These are phyloP conservation scores for Drosophila suboccidentalis DNA, from an alignment of 2,888 invertebrate genomes.

Conservation along the genomic window DNA sequence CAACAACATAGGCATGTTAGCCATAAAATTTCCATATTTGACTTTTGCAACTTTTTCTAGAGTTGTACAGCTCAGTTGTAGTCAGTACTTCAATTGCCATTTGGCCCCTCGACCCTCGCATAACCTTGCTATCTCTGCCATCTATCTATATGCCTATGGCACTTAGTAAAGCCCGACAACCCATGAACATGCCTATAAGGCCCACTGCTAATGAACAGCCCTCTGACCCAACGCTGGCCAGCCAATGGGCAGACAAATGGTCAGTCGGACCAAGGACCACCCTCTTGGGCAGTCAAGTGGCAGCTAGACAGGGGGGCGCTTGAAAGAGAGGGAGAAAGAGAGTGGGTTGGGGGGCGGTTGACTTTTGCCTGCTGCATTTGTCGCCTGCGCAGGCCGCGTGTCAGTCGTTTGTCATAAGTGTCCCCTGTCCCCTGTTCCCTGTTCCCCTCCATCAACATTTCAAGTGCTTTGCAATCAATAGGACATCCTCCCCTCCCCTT, in stretches of 20 bases:
- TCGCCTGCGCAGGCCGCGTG: conserved; percentile 78
- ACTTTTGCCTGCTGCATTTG: conserved; percentile 68
- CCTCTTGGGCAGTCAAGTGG: conserved; percentile 48
- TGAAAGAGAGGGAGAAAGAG: background rate
- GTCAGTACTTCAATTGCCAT: conserved; percentile 10
- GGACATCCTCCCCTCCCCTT: background rate
- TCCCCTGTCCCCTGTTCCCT: background rate
- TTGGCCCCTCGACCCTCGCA: conserved; percentile 1
- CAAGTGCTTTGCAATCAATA: conserved; percentile 67
- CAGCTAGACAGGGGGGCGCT: conserved; percentile 14
- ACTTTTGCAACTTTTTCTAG: background rate
- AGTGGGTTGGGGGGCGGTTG: conserved; percentile 16
- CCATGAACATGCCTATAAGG: conserved; percentile 48
- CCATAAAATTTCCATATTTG: conserved; percentile 19
- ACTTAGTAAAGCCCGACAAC: conserved; percentile 66
- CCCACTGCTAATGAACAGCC: conserved; percentile 52
- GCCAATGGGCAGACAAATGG: conserved; percentile 75
- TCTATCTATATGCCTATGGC: conserved; percentile 67
- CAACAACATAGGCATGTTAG: conserved; percentile 5
- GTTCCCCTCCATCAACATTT: background rate
- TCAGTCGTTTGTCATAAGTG: conserved; percentile 76
- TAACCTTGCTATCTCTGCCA: conserved; percentile 68
- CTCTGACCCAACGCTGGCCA: conserved; percentile 19
- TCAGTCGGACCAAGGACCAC: conserved; percentile 23
- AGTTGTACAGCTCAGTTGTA: background rate